These are phyloP conservation scores for Rhyacophila evoluta DNA, from an alignment of 2,888 invertebrate genomes.

Conservation along the genomic window DNA sequence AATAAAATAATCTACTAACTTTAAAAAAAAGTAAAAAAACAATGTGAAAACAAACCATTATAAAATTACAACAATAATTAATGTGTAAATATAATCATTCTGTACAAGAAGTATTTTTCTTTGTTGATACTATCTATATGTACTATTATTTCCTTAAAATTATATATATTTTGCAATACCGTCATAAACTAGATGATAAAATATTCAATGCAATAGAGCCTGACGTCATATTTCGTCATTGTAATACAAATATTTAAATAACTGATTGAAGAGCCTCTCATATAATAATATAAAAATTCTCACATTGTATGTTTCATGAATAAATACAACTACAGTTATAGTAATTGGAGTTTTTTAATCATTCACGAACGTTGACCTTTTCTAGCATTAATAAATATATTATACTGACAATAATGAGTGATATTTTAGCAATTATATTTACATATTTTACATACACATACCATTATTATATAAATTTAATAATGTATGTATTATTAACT, in stretches of 20 bases:
- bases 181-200: neutral
- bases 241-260: neutral
- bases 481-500: too few relatives aligned
- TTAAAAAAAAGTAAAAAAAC: too few relatives aligned
- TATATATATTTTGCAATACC: too few relatives aligned
- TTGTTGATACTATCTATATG: too few relatives aligned
- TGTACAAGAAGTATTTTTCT: too few relatives aligned
- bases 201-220: neutral
- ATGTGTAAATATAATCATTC: too few relatives aligned
- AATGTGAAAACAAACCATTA: too few relatives aligned
- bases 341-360: neutral
- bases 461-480: neutral
- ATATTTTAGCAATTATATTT: too few relatives aligned
- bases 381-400: neutral
- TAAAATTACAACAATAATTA: too few relatives aligned
- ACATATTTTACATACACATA: neutral
- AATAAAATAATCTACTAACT: too few relatives aligned
- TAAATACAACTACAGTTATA: neutral
- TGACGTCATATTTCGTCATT: neutral
- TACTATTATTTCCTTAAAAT: too few relatives aligned
- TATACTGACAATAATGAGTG: neutral
- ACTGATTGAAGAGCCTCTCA: neutral
- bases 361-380: neutral
- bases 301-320: neutral
- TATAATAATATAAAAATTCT: neutral